These are phyloP conservation scores for Anthopleura xanthogrammica DNA, from an alignment of 92 coral and sea anemone species.

Conservation along the genomic window DNA sequence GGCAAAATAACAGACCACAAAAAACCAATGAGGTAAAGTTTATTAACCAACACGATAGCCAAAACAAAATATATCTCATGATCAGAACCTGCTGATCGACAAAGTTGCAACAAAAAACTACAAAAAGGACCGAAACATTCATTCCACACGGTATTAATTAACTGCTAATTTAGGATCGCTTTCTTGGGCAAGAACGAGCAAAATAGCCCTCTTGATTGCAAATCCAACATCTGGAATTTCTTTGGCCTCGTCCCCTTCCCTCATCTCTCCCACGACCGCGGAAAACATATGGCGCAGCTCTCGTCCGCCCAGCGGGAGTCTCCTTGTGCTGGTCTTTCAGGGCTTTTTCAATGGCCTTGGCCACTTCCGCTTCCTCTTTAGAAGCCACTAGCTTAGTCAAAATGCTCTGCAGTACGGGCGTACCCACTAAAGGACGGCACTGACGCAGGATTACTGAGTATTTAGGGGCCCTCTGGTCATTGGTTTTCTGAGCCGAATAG, in stretches of 20 bases:
- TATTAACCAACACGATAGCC: too few relatives aligned
- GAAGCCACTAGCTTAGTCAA: slow-evolving; percentile 13
- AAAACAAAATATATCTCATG: too few relatives aligned
- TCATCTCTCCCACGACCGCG: not conserved
- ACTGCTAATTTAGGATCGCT: too few relatives aligned
- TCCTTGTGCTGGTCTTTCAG: not conserved
- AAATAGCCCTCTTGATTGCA: too few relatives aligned
- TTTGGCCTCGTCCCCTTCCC: not conserved
- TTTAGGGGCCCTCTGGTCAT: not conserved
- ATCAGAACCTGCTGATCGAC: too few relatives aligned
- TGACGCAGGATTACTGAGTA: slow-evolving; percentile 6
- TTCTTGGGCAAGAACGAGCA: too few relatives aligned
- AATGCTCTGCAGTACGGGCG: slow-evolving; percentile 7
- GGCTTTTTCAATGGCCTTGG: slow-evolving; percentile 6
- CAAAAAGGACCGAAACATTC: too few relatives aligned
- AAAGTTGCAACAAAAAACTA: too few relatives aligned
- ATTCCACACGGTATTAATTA: too few relatives aligned
- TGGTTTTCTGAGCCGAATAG: not conserved
- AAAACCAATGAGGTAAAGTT: too few relatives aligned
- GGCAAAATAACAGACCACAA: too few relatives aligned
- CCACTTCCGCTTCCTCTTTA: slow-evolving; percentile 15
- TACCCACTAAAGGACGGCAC: slow-evolving; percentile 15
- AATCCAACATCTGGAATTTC: too few relatives aligned
- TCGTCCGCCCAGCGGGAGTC: slow-evolving; percentile 17
- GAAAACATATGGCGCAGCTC: slow-evolving; percentile 3